A percentile compares a stretch with the other conserved stretches of the same genome.
Conservation (phyloP, 2,797 vertebrate species). For the Coreius guichenoti region DNA sequence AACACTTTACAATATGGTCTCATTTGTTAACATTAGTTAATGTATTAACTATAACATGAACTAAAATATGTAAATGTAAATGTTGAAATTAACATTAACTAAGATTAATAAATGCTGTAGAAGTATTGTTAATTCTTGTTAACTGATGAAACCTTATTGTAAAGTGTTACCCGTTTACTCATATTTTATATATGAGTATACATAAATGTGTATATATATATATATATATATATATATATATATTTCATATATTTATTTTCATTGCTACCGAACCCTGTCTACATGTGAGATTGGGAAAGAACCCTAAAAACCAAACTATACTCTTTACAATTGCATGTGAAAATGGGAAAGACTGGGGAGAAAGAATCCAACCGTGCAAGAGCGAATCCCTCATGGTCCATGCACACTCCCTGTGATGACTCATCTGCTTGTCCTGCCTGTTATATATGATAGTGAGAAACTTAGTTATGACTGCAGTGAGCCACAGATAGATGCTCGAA, state of each 20-base stretch:
- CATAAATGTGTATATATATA: too few relatives aligned
- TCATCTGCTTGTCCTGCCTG: conserved; percentile 39
- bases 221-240: too few relatives aligned
- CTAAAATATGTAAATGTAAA: too few relatives aligned
- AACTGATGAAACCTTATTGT: too few relatives aligned
- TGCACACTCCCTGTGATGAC: conserved; percentile 39
- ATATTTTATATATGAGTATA: not conserved
- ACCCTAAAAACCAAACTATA: not conserved
- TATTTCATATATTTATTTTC: not conserved
- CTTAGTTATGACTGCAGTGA: conserved; percentile 31
- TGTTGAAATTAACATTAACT: too few relatives aligned
- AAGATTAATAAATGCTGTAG: too few relatives aligned
- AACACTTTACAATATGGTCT: too few relatives aligned
- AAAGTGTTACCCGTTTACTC: too few relatives aligned
- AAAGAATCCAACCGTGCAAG: conserved; percentile 20
- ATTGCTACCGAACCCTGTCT: not conserved
- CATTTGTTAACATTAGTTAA: too few relatives aligned
- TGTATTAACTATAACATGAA: too few relatives aligned
- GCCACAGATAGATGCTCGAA: conserved; percentile 32
- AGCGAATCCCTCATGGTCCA: conserved; percentile 39
- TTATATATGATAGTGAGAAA: conserved; percentile 36
- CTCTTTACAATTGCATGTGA: conserved; percentile 5
- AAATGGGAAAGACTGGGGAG: conserved; percentile 1
- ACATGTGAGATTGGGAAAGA: not conserved
- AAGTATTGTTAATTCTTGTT: too few relatives aligned